Base-by-base conservation (phyloP, 2,888 invertebrate species). In the Periphyllus acericola region DNA sequence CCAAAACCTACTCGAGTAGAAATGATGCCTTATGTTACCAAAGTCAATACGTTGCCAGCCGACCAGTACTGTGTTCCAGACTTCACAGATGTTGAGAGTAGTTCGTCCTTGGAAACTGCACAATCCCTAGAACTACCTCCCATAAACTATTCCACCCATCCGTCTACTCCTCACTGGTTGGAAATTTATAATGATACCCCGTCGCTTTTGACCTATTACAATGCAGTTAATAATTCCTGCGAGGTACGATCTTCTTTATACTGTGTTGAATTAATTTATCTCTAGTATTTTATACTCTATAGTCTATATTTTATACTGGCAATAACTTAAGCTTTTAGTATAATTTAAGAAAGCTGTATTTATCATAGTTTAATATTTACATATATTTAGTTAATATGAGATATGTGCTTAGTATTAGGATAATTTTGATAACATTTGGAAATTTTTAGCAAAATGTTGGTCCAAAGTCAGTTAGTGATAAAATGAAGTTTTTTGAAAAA, bases 401-500 rank as follows among this genome's bases (percentile, higher is more conserved):
- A 74, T 36, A 36, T n/a, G 6, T 36, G 21, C 29, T 19, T 19
- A 19, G 46, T 84, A 32, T 84, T n/a, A 68, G 19, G n/a, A 68
- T 52, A 52, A 78, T 78, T 11, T 85, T n/a, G 66, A 78, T 34
- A 68, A 78, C 19, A 32, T 60, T 21, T 74, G 3, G 3, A 75
- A 21, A 68, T 52, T 80, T 87, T 81, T 87, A 87, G 87, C 87
- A 80, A 81, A 87, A 83, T 66, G 90, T 94, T 94, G 91, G 94
- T 91, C 94, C 94, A 91, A 96, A 96, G 93, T 95, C 96, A 89
- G 97, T 98, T 91, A 97, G 96, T 92, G 96, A 97, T 92, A 96
- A 97, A 93, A 97, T 97, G 92, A 96, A 95, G 91, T 97, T 98
- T 93, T 99, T 99, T 92, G 98, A 99, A 93, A 95, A 96, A 91